Evolutionary conservation across 1,140 invertebrate genomes (phyloP).

Genomic region (Halesus radiatus): DNA sequence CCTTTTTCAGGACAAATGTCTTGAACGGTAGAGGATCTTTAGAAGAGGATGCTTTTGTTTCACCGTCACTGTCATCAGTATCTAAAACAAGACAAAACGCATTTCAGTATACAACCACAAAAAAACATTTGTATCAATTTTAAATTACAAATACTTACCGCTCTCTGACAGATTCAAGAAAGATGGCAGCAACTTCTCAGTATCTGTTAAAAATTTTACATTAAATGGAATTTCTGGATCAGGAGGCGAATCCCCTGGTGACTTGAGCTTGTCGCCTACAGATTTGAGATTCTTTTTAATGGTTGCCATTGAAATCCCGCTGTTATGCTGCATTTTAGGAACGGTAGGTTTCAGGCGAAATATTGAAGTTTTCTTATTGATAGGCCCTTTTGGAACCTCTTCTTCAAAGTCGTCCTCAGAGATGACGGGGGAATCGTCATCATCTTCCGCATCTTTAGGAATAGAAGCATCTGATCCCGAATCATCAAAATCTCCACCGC

Average conservation of each 20-base stretch:
- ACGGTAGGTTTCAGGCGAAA: conserved; percentile 7
- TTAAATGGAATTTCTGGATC: conserved; percentile 63
- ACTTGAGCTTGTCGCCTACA: background rate
- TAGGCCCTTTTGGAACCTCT: conserved; percentile 10
- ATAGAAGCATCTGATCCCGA: conserved; percentile 68
- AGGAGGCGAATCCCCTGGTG: conserved; percentile 59
- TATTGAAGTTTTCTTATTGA: conserved; percentile 11
- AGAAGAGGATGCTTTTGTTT: conserved; percentile 23
- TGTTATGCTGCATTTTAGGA: background rate
- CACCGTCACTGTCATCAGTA: conserved; percentile 61
- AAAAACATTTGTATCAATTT: background rate
- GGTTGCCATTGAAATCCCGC: conserved; percentile 21
- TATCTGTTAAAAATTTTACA: conserved; percentile 66
- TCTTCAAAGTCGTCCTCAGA: conserved; percentile 46
- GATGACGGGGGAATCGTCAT: conserved; percentile 42
- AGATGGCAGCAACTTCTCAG: conserved; percentile 66
- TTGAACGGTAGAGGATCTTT: conserved; percentile 41
- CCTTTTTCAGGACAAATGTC: conserved; percentile 38
- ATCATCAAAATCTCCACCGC: conserved; percentile 66
- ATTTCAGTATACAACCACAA: too few relatives aligned
- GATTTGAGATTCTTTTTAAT: conserved; percentile 34
- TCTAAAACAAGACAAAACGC: conserved; percentile 2
- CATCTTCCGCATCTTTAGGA: conserved; percentile 51
- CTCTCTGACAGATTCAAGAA: conserved; percentile 69
- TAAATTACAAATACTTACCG: conserved; percentile 58